A percentile compares a stretch with the other conserved stretches of the same genome.
Evolutionary conservation across 1,140 invertebrate species (phyloP).

Genomic region (Lepidurus packardi): DNA sequence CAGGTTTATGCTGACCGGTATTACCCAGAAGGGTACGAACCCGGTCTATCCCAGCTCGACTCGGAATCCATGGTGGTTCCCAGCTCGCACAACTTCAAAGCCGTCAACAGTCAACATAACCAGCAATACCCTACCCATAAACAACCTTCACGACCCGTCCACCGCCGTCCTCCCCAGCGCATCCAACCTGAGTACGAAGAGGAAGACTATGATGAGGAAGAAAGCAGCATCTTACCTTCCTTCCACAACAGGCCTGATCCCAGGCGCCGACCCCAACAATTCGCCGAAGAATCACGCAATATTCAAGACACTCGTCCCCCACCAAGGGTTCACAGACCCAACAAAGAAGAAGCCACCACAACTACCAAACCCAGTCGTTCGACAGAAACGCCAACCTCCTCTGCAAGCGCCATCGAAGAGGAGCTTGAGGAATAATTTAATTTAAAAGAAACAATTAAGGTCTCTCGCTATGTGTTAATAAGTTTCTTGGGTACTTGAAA

Average conservation of each 20-base stretch:
- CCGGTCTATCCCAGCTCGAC: slow-evolving; percentile 29
- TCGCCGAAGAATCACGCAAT: not conserved
- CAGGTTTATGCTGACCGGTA: slow-evolving; percentile 74
- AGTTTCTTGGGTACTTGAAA: not conserved
- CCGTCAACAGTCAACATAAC: not conserved
- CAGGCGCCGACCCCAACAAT: not conserved
- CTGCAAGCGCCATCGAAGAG: not conserved
- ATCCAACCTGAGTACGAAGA: not conserved
- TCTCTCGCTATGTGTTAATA: not conserved
- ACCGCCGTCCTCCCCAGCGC: not conserved
- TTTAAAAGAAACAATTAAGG: not conserved
- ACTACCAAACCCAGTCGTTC: not conserved
- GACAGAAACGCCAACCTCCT: not conserved
- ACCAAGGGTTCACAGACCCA: not conserved
- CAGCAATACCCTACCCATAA: not conserved
- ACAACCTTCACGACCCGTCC: not conserved
- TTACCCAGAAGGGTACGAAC: slow-evolving; percentile 44
- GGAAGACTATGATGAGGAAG: not conserved
- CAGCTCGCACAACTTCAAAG: not conserved
- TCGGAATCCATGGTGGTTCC: slow-evolving; percentile 24
- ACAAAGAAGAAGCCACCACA: not conserved
- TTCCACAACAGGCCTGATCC: not conserved
- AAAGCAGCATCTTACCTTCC: not conserved
- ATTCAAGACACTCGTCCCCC: not conserved
- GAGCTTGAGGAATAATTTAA: not conserved